These are phyloP conservation scores for Volucella zonaria DNA, from an alignment of 2,888 invertebrate genomes.

Conservation along the genomic window DNA sequence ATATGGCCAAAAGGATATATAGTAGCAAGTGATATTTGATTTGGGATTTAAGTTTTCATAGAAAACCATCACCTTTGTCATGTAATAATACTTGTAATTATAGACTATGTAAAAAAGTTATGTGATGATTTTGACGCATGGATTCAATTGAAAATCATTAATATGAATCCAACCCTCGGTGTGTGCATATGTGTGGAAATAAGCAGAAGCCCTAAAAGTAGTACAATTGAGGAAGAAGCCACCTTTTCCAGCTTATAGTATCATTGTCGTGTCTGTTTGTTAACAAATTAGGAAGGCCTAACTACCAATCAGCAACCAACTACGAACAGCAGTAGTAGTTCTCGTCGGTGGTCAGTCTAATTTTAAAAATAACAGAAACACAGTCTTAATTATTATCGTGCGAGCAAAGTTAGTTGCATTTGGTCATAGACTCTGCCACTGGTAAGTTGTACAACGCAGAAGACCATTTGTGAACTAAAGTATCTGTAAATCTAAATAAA, in stretches of 20 bases:
- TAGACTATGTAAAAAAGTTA: neutral
- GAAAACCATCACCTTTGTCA: neutral
- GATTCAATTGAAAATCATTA: constrained; percentile 1
- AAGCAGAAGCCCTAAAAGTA: constrained; percentile 64
- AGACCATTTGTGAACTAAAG: constrained; percentile 1
- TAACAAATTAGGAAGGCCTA: constrained; percentile 10
- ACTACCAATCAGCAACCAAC: constrained; percentile 18
- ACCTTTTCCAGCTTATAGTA: constrained; percentile 57
- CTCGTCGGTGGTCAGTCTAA: constrained; percentile 17
- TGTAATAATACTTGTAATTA: constrained; percentile 28
- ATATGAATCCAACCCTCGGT: neutral
- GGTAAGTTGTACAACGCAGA: constrained; percentile 48
- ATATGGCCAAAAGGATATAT: constrained; percentile 31
- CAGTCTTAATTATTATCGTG: constrained; percentile 55
- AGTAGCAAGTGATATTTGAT: constrained; percentile 8
- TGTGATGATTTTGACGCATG: neutral
- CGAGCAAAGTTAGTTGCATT: constrained; percentile 35
- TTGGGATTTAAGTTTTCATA: constrained; percentile 25
- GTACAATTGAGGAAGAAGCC: constrained; percentile 55
- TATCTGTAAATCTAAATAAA: constrained; percentile 21
- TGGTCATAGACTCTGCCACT: constrained; percentile 23
- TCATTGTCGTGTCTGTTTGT: constrained; percentile 23
- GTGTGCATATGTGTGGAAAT: constrained; percentile 40
- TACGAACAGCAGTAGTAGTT: constrained; percentile 35
- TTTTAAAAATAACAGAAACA: constrained; percentile 40